These are phyloP conservation scores for Drosophila mauritiana DNA, from an alignment of 1,140 invertebrate species.

Conservation along the genomic window DNA sequence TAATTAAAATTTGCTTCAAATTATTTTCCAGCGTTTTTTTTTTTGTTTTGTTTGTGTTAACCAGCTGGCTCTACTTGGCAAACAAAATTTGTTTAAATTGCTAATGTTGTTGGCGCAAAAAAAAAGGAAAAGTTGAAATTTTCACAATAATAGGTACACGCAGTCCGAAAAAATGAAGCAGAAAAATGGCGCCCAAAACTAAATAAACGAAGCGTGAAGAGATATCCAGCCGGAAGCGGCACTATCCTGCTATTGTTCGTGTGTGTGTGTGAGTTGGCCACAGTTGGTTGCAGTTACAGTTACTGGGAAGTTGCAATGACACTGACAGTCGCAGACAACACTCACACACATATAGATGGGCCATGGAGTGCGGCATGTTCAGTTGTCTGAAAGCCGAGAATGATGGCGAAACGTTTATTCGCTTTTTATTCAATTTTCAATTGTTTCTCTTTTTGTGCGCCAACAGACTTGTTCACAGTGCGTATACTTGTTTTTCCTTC, in stretches of 20 bases:
- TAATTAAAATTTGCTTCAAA: slow-evolving; percentile 80
- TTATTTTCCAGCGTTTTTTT: slow-evolving; percentile 52
- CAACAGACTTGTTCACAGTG: slow-evolving; percentile 18
- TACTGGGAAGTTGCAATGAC: slow-evolving; percentile 30
- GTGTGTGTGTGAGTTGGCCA: slow-evolving; percentile 24
- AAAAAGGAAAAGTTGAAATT: not conserved
- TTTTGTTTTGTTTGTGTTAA: not conserved
- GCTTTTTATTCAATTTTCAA: slow-evolving; percentile 8
- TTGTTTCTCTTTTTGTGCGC: slow-evolving; percentile 17
- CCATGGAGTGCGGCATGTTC: slow-evolving; percentile 30
- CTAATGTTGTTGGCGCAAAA: slow-evolving; percentile 45
- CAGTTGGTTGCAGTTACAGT: slow-evolving; percentile 40
- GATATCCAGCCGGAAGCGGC: slow-evolving; percentile 63
- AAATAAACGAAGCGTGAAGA: slow-evolving; percentile 80
- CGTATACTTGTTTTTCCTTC: slow-evolving; percentile 14
- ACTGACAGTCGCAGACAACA: slow-evolving; percentile 46
- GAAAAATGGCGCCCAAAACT: slow-evolving; percentile 61
- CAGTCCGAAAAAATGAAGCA: slow-evolving; percentile 21
- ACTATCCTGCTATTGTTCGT: not conserved
- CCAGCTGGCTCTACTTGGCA: slow-evolving; percentile 44
- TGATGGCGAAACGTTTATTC: slow-evolving; percentile 38
- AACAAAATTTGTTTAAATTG: slow-evolving; percentile 69
- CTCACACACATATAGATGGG: slow-evolving; percentile 27
- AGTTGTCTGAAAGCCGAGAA: slow-evolving; percentile 58
- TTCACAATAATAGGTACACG: slow-evolving; percentile 32